Evolutionary conservation across 1,140 invertebrate species (phyloP), one percentile per base, ranked within the genome.

Genomic region (Drosophila nigrodunni): DNA sequence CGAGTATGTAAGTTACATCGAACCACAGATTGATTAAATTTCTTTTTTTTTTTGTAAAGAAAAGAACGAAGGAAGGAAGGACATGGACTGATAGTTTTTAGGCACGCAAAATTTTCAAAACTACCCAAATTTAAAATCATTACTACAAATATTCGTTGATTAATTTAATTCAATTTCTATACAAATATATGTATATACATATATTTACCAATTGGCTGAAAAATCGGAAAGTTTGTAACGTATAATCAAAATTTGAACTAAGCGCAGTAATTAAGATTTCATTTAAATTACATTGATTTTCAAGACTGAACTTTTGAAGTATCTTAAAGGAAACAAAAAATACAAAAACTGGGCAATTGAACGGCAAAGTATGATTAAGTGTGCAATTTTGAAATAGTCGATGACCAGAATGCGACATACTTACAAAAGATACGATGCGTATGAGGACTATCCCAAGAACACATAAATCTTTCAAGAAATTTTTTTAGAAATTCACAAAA

Each of bases 271-370:
- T 75, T 75, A 70, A 60, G 46, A 72, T 35, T 76, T 76, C 39
- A 66, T 76, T 76, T 77, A 62, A 72, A 52, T 86, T 86, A 75
- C 65, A 79, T 87, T 88, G 64, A 89, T 82, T 87, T 87, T 62
- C n/a, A 87, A 88, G 83, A 87, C 83, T 87, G 83, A 79, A 66
- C 80, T 76, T 88, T 79, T 71, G 73, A 87, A 89, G 82, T 89
- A 82, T 77, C 78, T 77, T 73, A 76, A 69, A 60, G 58, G 30
- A 21, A 43, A 69, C 43, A 77, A 34, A 43, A 64, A 58, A 41
- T 66, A 47, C 6, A 35, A 69, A 62, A 61, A 72, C 44, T 55
- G 58, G 49, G 50, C 62, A 74, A 69, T 64, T 54, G 35, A 50
- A 44, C 13, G 57, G 71, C 39, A 75, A 30, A 30, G 58, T 66